phyloP scores from a whole-genome alignment of 2,113 vertebrate species.

The Tupaia chinensis region DNA sequence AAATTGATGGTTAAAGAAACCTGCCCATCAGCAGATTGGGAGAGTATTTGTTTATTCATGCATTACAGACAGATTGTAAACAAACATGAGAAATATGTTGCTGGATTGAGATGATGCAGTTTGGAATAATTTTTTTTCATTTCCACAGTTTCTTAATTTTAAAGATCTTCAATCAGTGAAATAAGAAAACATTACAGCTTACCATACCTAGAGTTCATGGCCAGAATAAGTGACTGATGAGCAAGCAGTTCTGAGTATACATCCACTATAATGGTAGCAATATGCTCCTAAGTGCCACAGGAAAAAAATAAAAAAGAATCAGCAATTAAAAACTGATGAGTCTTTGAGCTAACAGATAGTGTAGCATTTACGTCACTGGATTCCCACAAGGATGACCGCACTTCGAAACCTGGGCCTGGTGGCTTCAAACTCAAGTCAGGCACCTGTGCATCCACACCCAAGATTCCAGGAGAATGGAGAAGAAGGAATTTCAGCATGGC shows the following conservation, averaged over 20 bases:
- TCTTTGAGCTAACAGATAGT: too few species aligned
- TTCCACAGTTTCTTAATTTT: neutral
- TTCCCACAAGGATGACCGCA: too few species aligned
- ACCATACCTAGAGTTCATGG: constrained; percentile 77
- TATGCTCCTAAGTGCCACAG: neutral
- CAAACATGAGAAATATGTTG: neutral
- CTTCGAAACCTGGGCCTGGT: too few species aligned
- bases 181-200: neutral
- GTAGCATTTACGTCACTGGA: too few species aligned
- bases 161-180: neutral
- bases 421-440: too few species aligned
- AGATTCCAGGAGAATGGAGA: too few species aligned
- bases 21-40: neutral
- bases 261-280: neutral
- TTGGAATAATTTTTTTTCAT: neutral
- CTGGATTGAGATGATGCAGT: neutral
- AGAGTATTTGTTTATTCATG: neutral
- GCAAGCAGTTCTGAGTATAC: neutral
- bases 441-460: too few species aligned
- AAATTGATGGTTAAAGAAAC: neutral
- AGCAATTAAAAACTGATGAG: neutral
- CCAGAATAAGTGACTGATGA: constrained; percentile 69
- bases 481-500: too few species aligned
- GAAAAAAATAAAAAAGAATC: neutral
- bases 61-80: neutral